A percentile compares a stretch with the other conserved stretches of the same genome.
These are phyloP conservation scores for Heliocidaris erythrogramma DNA, from an alignment of 35 echinoderm and acorn worm species.

Conservation along the genomic window DNA sequence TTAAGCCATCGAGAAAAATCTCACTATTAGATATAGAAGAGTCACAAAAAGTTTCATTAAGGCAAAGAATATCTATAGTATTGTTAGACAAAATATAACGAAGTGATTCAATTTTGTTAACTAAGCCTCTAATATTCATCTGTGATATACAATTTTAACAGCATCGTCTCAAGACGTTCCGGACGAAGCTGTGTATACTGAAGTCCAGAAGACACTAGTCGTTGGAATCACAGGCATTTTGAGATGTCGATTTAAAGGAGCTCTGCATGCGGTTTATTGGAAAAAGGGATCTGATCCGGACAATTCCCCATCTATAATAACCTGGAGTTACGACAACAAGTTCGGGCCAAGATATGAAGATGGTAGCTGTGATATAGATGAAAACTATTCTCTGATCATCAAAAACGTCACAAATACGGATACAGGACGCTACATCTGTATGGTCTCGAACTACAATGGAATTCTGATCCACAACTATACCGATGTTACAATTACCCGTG, in stretches of 20 bases:
- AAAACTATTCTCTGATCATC: background rate
- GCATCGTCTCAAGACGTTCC: background rate
- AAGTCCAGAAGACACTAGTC: too few species aligned
- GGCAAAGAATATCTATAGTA: too few species aligned
- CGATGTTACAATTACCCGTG: background rate
- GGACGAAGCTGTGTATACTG: background rate
- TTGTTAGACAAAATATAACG: too few species aligned
- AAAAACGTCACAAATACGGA: too few species aligned
- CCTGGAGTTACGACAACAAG: background rate
- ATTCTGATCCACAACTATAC: background rate
- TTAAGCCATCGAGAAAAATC: too few species aligned
- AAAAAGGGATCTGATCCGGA: background rate
- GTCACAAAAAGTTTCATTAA: too few species aligned
- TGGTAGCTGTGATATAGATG: background rate
- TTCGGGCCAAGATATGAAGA: background rate
- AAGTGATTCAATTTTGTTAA: too few species aligned
- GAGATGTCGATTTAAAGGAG: background rate
- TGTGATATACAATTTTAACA: background rate
- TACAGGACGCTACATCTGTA: background rate
- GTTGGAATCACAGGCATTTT: too few species aligned
- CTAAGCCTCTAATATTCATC: too few species aligned
- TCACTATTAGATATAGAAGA: too few species aligned
- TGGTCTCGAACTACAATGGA: background rate
- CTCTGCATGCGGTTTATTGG: background rate
- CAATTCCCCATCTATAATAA: background rate